Percentiles rank a stretch among this genome's conserved stretches.
phyloP scores from a whole-genome alignment of 2,113 vertebrate species.

The Corapipo altera region DNA sequence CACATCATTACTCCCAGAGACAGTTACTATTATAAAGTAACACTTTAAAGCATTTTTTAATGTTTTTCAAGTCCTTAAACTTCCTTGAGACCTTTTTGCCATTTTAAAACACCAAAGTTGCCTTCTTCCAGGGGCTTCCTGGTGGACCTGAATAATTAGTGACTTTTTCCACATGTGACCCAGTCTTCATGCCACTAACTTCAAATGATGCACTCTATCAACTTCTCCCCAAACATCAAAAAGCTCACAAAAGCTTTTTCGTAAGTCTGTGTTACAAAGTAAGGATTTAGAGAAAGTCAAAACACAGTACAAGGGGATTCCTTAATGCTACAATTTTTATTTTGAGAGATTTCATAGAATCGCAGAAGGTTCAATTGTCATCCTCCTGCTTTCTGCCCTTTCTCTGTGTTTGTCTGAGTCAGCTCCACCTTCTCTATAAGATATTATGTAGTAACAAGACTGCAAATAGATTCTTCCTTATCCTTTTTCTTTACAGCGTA shows the following conservation, averaged over 20 bases:
- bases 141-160: not conserved
- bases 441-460: not conserved
- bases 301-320: not conserved
- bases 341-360: not conserved
- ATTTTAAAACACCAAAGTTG: not conserved
- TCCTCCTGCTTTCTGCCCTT: not conserved
- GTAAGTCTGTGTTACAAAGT: not conserved
- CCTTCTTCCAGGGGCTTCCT: not conserved
- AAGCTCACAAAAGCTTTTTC: not conserved
- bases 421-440: not conserved
- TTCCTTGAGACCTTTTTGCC: not conserved
- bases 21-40: not conserved
- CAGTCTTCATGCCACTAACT: not conserved
- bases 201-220: not conserved
- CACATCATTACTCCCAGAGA: not conserved
- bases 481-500: not conserved
- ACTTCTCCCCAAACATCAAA: not conserved
- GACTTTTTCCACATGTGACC: not conserved
- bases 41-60: not conserved
- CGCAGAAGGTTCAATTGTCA: not conserved
- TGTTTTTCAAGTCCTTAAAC: not conserved
- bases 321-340: not conserved
- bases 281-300: not conserved
- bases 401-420: not conserved
- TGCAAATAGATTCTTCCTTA: not conserved